Base-by-base conservation (phyloP, 2,888 invertebrate species). In the Agrypnus murinus region DNA sequence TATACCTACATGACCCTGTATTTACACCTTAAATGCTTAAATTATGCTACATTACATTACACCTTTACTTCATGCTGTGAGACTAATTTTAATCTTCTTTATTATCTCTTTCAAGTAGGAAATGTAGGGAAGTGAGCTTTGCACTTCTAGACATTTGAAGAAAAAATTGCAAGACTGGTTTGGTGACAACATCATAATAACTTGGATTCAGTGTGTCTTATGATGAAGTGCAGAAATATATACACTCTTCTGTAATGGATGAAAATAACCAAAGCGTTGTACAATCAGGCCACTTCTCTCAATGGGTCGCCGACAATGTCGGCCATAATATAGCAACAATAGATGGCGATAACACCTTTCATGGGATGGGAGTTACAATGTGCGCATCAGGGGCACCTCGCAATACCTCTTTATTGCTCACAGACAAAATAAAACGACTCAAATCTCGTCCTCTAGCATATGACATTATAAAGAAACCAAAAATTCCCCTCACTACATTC, bases 231-330 rank as follows among this genome's bases (percentile, higher is more conserved):
- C 2, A 25, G 50, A 55, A 32, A 55, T 55, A 32, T 14, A 32
- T 57, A 57, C 17, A 57, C 15, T 57, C 15, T 57, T 57, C 57
- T 12, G 57, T 57, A 57, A 57, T 57, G 15, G 57, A 55, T 55
- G 34, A 55, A 7, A 55, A 8, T 31, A 55, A 55, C 5, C 55
- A 55, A 32, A 32, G n/a, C 7, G 15, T 14, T 36, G 36, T 38
- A n/a, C 57, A 7, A 36, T 38, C 19, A 38, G 38, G 38, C 57
- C 57, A 36, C 7, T 57, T 57, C 15, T 38, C 57, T 57, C 57
- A 57, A 38, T 57, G 38, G 38, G 57, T 9, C 17, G 38, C 38
- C 15, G 36, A 57, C 15, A 38, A 57, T 57, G 32, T 34, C 32
- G 34, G 36, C n/a, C 15, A 36, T 36, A 57, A 57, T 38, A 57